Conservation (phyloP, 37 sponge, comb jelly and placozoan species). For the Eunapius fragilis region DNA sequence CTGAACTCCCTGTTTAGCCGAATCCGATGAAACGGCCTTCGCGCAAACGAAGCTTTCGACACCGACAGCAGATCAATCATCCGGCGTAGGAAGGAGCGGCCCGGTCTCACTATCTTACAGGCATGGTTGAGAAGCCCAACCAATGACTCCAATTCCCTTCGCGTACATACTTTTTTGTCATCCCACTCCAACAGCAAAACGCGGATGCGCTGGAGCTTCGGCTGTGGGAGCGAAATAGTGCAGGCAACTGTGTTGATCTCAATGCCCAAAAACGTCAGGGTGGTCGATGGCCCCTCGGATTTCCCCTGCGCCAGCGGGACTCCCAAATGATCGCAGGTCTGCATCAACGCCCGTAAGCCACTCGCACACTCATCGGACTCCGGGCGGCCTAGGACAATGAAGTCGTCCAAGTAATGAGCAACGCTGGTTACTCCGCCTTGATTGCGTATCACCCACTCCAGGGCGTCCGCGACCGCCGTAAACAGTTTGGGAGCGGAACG, state of each 20-base stretch:
- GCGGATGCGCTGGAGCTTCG: not conserved
- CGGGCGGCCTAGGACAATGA: conserved; percentile 1
- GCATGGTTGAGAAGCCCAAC: not conserved
- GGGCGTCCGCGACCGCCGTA: conserved; percentile 5
- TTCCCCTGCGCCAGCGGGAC: conserved; percentile 6
- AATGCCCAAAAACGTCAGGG: conserved; percentile 12
- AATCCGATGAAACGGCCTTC: not conserved
- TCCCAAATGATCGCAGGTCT: conserved; percentile 1
- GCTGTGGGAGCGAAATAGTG: not conserved
- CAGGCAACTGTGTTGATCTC: conserved; percentile 1
- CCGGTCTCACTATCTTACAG: conserved; percentile 7
- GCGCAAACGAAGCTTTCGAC: not conserved
- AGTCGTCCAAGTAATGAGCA: conserved; percentile 1
- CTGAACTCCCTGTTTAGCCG: conserved; percentile 11
- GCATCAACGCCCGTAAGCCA: not conserved
- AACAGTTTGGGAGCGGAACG: conserved; percentile 21
- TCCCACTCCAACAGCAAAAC: not conserved
- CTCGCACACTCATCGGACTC: conserved; percentile 3
- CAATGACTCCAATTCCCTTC: not conserved
- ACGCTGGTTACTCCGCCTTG: not conserved
- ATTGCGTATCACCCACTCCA: conserved; percentile 1
- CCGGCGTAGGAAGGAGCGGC: conserved; percentile 11
- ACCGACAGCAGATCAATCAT: not conserved
- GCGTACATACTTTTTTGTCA: not conserved
- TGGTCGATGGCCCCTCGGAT: conserved; percentile 9